phyloP scores from a whole-genome alignment of 2,797 vertebrate species.

The Danio jaintianensis region DNA sequence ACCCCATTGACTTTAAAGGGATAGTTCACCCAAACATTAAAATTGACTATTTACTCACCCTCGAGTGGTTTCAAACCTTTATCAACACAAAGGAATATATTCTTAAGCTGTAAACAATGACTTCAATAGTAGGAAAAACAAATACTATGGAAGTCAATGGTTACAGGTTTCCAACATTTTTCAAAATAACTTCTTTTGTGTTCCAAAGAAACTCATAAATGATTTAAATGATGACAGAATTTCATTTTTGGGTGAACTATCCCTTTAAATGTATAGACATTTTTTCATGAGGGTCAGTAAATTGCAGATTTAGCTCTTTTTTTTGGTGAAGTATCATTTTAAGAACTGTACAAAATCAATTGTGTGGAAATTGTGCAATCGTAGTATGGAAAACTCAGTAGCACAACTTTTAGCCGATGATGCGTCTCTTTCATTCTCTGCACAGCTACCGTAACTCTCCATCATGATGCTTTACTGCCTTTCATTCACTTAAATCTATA shows the following conservation, averaged over 20 bases:
- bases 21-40: not conserved
- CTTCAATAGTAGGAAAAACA: no score
- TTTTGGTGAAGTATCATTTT: conserved; percentile 5
- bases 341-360: not conserved
- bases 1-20: not conserved
- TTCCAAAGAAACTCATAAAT: not conserved
- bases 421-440: not conserved
- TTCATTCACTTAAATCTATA: conserved; percentile 10
- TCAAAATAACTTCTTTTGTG: not conserved
- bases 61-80: no score
- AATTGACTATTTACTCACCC: no score
- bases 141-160: no score
- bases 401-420: conserved; percentile 39
- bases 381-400: conserved; percentile 7
- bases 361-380: conserved; percentile 43
- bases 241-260: no score
- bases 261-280: no score
- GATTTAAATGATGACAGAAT: no score
- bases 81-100: no score
- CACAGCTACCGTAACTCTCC: conserved; percentile 16
- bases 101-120: no score
- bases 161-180: not conserved
- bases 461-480: conserved; percentile 50
- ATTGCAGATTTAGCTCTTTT: not conserved
- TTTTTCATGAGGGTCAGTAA: not conserved